These are phyloP conservation scores for Odontamblyopus rebecca DNA, from an alignment of 2,797 vertebrate genomes.

Conservation along the genomic window DNA sequence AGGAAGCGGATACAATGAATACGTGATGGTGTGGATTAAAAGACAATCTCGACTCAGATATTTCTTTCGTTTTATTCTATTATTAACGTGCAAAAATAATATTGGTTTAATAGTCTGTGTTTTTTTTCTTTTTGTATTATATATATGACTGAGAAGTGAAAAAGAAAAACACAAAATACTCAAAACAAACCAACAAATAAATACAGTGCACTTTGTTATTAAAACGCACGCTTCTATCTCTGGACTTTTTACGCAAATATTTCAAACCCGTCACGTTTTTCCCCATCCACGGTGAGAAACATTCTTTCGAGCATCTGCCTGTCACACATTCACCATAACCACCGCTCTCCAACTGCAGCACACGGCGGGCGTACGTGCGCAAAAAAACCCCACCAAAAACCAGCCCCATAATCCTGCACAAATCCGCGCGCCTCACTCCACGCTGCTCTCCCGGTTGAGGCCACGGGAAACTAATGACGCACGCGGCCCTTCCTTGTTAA, in stretches of 20 bases:
- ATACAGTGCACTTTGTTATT: not conserved
- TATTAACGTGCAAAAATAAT: too few relatives aligned
- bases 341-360: not conserved
- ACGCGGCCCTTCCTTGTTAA: conserved; percentile 86
- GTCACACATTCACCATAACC: conserved; percentile 11
- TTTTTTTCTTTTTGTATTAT: too few relatives aligned
- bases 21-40: too few relatives aligned
- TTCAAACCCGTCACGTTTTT: conserved; percentile 23
- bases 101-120: too few relatives aligned
- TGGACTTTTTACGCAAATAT: not conserved
- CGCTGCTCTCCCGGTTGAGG: conserved; percentile 26
- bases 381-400: not conserved
- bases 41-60: too few relatives aligned
- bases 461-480: conserved; percentile 86
- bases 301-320: conserved; percentile 44
- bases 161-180: too few relatives aligned
- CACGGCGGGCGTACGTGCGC: not conserved
- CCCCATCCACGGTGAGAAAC: conserved; percentile 61
- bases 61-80: too few relatives aligned
- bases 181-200: too few relatives aligned
- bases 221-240: not conserved
- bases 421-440: not conserved
- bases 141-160: too few relatives aligned
- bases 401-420: not conserved
- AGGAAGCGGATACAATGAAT: too few relatives aligned